Evolutionary conservation across 2,888 invertebrate genomes (phyloP), one percentile per base, ranked within the genome.

Genomic region (Chymomyza amoena): DNA sequence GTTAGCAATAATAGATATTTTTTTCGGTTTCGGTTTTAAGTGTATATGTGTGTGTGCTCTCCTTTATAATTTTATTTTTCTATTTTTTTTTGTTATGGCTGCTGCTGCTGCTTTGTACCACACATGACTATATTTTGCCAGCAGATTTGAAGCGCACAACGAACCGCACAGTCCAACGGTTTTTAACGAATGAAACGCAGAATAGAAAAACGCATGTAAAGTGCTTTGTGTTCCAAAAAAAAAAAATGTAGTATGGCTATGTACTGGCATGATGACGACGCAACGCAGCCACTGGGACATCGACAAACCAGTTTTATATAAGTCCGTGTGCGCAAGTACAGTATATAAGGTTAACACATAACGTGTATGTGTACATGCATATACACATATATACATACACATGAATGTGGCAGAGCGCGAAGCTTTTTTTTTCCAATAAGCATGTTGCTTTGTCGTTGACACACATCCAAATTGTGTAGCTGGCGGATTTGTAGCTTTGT

Each of bases 131-230:
- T 45, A 59, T 54, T n/a, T 57, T 16, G 56, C 13, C 69, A 36
- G 59, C 66, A 61, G 65, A 52, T 56, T 60, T 32, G 56, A 82
- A 84, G 85, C 89, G 89, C 76, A 70, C 45, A 76, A 68, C 81
- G 89, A 89, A 90, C 91, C 90, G 89, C 79, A 88, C 90, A 70
- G 75, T 68, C 68, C 89, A 84, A 89, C 88, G 87, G 80, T 81
- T 78, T 89, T 87, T 88, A 77, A 85, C 89, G 90, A 91, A 91
- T 91, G 91, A 91, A 90, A 85, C 86, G 86, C 80, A 81, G 82
- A 87, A 87, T 81, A 87, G 87, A 84, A 89, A 82, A 82, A 86
- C 84, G 81, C 80, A 80, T 84, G 84, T 85, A 86, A 88, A 87
- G 82, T 73, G 81, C 81, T 80, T 76, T 73, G 78, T 76, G 73